These are phyloP conservation scores for Gastrophryne carolinensis DNA, from an alignment of 2,797 vertebrate genomes.

Conservation along the genomic window DNA sequence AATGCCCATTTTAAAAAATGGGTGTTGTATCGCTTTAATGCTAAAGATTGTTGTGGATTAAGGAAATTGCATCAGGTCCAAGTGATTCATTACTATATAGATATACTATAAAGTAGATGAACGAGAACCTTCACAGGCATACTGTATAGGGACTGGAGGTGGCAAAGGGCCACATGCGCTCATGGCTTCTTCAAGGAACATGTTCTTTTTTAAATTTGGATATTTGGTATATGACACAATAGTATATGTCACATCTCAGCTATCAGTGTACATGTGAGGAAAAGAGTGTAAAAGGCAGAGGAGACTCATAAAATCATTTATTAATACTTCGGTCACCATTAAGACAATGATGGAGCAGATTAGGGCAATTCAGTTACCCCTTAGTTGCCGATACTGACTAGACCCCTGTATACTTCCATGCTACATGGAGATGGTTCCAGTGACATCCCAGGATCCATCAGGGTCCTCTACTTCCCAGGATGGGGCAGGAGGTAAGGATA, in stretches of 20 bases:
- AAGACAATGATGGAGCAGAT: slow-evolving; percentile 18
- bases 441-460: not conserved
- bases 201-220: not conserved
- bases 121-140: no score
- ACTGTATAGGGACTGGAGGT: no score
- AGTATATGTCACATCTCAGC: not conserved
- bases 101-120: no score
- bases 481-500: not conserved
- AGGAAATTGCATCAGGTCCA: no score
- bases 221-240: not conserved
- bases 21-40: no score
- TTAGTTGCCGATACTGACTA: slow-evolving; percentile 19
- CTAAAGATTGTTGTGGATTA: no score
- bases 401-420: not conserved
- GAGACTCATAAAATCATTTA: slow-evolving; percentile 22
- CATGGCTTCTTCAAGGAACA: not conserved
- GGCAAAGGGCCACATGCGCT: no score
- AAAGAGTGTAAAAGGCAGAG: not conserved
- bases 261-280: not conserved
- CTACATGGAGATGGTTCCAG: slow-evolving; percentile 1
- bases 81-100: no score
- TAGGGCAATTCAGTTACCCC: not conserved
- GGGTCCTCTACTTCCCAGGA: not conserved
- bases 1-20: no score
- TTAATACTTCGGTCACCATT: slow-evolving; percentile 36